Conservation (phyloP, 2,888 invertebrate genomes). For the Pheosia tremula region DNA sequence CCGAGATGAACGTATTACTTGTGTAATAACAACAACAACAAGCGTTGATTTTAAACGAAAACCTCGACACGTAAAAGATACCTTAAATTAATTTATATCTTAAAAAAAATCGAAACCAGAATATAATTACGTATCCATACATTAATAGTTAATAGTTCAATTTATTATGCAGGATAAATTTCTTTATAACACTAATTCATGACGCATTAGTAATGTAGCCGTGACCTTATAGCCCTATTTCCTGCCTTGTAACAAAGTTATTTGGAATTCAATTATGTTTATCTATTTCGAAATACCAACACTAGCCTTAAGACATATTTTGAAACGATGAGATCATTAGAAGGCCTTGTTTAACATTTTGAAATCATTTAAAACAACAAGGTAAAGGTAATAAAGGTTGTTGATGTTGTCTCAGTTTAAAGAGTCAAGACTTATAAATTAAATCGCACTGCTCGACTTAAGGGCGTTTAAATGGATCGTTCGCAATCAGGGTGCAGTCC, state of each 20-base stretch:
- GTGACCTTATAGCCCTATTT: conserved; percentile 37
- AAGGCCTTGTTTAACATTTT: conserved; percentile 3
- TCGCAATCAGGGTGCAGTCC: conserved; percentile 34
- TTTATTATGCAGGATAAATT: background rate
- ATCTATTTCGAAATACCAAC: conserved; percentile 18
- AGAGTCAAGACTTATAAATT: background rate
- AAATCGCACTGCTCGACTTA: background rate
- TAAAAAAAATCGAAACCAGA: background rate
- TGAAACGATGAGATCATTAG: conserved; percentile 22
- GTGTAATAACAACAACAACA: no score
- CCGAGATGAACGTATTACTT: background rate
- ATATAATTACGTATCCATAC: background rate
- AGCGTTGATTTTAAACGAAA: background rate
- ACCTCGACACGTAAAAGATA: background rate
- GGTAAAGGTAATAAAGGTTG: no score
- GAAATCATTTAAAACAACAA: conserved; percentile 1
- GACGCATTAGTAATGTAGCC: background rate
- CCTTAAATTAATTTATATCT: background rate
- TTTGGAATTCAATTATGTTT: conserved; percentile 31
- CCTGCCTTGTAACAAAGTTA: conserved; percentile 28
- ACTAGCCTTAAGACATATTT: conserved; percentile 11
- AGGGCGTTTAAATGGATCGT: background rate
- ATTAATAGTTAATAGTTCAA: background rate
- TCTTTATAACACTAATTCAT: background rate
- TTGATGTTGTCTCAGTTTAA: background rate